These are phyloP conservation scores for Acrocephalus arundinaceus DNA, from an alignment of 2,113 vertebrate species.

Conservation along the genomic window DNA sequence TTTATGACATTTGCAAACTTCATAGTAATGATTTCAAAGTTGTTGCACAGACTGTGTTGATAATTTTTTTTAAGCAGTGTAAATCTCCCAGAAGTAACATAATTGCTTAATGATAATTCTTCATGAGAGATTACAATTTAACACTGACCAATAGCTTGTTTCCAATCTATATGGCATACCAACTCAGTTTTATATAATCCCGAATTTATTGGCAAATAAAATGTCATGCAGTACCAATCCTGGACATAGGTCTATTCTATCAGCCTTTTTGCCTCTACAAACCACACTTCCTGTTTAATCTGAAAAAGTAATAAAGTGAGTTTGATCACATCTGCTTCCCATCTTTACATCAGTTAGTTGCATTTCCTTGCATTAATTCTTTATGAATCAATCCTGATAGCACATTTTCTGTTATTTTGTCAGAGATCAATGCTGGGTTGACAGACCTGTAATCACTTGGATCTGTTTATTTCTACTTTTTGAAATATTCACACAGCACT, in stretches of 20 bases:
- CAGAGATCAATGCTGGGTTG: background rate
- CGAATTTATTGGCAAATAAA: constrained; percentile 14
- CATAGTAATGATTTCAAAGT: constrained; percentile 10
- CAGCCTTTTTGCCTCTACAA: background rate
- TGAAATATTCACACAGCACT: background rate
- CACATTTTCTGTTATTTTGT: constrained; percentile 5
- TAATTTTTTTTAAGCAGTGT: background rate
- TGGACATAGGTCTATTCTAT: background rate
- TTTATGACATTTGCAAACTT: background rate
- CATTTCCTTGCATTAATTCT: constrained; percentile 10
- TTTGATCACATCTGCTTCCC: background rate
- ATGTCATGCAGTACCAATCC: background rate
- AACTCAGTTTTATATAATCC: background rate
- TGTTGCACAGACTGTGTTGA: background rate
- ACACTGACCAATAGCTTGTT: constrained; percentile 12
- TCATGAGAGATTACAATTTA: constrained; percentile 4
- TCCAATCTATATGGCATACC: background rate
- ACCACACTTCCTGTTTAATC: background rate
- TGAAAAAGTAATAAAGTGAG: background rate
- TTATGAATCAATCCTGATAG: background rate
- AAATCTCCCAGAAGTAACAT: background rate
- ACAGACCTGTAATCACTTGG: background rate
- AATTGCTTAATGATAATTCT: constrained; percentile 27
- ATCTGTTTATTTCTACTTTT: background rate
- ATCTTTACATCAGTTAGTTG: background rate